Evolutionary conservation across 23 tunicate genomes (phyloP), one percentile per base, ranked within the genome.

Genomic region (Aplidium turbinatum): DNA sequence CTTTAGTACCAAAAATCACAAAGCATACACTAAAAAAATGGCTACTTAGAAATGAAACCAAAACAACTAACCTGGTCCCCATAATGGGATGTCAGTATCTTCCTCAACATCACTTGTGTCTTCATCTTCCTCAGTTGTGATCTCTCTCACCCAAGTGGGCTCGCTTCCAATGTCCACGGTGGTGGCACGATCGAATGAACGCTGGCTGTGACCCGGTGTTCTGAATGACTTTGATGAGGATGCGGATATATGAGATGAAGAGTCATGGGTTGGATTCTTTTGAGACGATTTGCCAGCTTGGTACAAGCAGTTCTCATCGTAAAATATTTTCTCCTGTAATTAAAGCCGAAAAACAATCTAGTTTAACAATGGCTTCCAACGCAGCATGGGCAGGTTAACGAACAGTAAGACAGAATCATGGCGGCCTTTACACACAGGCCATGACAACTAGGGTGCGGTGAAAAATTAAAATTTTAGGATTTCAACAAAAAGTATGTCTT

Each of bases 121-220:
- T 24, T 56, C 35, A 18, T 71, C 81, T 21, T 67, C 70, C 38
- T 76, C 83, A 21, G 53, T 78, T 33, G 76, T 40, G 30, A 89
- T 89, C 47, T 89, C 96, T 23, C 58, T 67, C 52, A 89, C 96
- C 96, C 96, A 89, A 27, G 51, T 70, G 2, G 96, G 96, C 46
- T 89, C 96, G 38, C 54, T 79, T 53, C 72, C 89, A 30, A 42
- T 29, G 68, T 82, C 84, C 31, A 70, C 55, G 2, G 64, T 13
- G 24, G 30, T 29, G 2, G 69, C 35, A 1, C 2, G 29, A 9
- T 55, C 71, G 38, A 47, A 47, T 3, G 76, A 47, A 24, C 4
- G 21, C n/a, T 58, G 66, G 34, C 2, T 6, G 6, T 3, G 25
- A 56, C 38, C 3, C 6, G 77, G 46, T 9, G 27, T 32, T 47